Percentiles rank a stretch among this genome's conserved stretches.
phyloP scores from a whole-genome alignment of 2,113 vertebrate genomes.

The Gymnobelideus leadbeateri region DNA sequence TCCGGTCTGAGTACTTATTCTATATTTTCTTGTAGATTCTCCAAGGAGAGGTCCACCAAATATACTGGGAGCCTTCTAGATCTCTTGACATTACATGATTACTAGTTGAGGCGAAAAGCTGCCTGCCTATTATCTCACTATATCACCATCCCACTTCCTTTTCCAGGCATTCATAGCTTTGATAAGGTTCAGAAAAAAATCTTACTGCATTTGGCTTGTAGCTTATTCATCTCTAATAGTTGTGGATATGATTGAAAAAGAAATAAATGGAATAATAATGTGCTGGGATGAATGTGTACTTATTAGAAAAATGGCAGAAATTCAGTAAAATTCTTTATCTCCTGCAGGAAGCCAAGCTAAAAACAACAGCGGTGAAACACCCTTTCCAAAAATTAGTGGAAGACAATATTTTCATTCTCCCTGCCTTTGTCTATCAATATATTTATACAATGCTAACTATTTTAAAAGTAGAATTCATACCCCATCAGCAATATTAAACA shows the following conservation, averaged over 20 bases:
- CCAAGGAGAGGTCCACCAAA: background rate
- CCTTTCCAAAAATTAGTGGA: conserved; percentile 38
- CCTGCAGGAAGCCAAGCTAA: conserved; percentile 60
- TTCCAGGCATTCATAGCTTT: background rate
- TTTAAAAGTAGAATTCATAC: conserved; percentile 30
- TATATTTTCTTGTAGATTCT: background rate
- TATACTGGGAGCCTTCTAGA: background rate
- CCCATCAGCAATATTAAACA: background rate
- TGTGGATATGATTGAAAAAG: background rate
- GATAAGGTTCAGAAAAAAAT: conserved; percentile 13
- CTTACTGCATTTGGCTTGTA: conserved; percentile 6
- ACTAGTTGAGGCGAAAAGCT: background rate
- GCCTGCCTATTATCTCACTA: background rate
- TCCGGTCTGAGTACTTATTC: background rate
- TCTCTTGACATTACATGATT: background rate
- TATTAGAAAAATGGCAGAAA: conserved; percentile 19
- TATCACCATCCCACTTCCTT: background rate
- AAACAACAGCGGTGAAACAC: conserved; percentile 42
- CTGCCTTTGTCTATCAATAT: conserved; percentile 33
- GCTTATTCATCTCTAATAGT: background rate
- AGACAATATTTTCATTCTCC: conserved; percentile 5
- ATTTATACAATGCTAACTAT: conserved; percentile 36
- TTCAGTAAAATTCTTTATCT: conserved; percentile 59
- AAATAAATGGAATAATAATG: conserved; percentile 26
- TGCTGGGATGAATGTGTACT: conserved; percentile 23